phyloP scores from a whole-genome alignment of 2,888 invertebrate genomes.

The Ormyrus rosae region DNA sequence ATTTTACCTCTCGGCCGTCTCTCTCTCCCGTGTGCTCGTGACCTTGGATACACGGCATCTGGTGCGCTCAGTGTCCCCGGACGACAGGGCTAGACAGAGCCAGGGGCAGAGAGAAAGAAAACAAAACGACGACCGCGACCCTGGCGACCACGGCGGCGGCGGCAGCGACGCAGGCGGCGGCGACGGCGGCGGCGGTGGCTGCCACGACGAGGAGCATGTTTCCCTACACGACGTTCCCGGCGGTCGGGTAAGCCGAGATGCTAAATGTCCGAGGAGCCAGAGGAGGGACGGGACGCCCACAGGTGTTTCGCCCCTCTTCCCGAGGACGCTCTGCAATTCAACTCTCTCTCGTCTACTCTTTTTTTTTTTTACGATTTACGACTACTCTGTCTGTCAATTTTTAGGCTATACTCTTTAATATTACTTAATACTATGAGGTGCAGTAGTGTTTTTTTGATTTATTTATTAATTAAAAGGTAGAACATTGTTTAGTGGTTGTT shows the following conservation, averaged over 20 bases:
- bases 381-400: neutral
- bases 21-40: slow-evolving; percentile 49
- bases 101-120: slow-evolving; percentile 15
- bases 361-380: neutral
- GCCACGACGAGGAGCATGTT: slow-evolving; percentile 67
- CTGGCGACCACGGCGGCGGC: neutral
- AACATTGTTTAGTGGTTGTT: slow-evolving; percentile 58
- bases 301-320: neutral
- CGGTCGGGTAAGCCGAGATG: slow-evolving; percentile 70
- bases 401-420: slow-evolving; percentile 15
- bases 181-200: slow-evolving; percentile 54
- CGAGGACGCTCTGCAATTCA: neutral
- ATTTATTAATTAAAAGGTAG: slow-evolving; percentile 51
- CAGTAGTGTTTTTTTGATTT: slow-evolving; percentile 35
- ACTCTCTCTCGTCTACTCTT: neutral
- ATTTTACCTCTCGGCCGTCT: slow-evolving; percentile 16
- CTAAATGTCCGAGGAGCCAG: neutral
- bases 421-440: slow-evolving; percentile 48
- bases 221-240: slow-evolving; percentile 74
- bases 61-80: slow-evolving; percentile 51
- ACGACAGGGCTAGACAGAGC: neutral
- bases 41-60: slow-evolving; percentile 48
- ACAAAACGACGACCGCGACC: neutral
- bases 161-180: neutral
- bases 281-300: neutral